A percentile compares a stretch with the other conserved stretches of the same genome.
Evolutionary conservation across 2,888 invertebrate genomes (phyloP).

Genomic region (Deroplatys truncata): DNA sequence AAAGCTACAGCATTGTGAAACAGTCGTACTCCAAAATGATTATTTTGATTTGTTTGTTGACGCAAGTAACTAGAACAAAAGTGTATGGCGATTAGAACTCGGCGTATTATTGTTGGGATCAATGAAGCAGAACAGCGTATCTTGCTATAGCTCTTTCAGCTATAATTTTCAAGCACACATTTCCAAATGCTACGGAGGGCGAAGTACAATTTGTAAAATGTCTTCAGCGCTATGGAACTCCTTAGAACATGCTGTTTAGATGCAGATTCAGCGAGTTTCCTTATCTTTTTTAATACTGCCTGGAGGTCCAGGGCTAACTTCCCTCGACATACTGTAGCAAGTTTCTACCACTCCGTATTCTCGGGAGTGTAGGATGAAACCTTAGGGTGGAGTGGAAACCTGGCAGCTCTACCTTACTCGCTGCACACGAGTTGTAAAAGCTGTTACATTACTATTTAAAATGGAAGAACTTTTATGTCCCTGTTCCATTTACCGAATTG

Average conservation of each 20-base stretch:
- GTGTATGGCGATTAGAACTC: too few species aligned
- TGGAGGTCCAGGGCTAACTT: neutral
- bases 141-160: too few species aligned
- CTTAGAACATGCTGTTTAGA: neutral
- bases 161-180: too few species aligned
- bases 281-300: neutral
- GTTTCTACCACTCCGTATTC: neutral
- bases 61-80: too few species aligned
- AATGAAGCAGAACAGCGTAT: too few species aligned
- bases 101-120: too few species aligned
- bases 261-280: neutral
- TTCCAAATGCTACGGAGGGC: too few species aligned
- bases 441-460: constrained; percentile 24
- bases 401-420: neutral
- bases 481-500: constrained; percentile 26
- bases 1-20: too few species aligned
- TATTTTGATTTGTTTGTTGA: too few species aligned
- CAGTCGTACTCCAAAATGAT: too few species aligned
- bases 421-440: neutral
- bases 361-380: neutral
- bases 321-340: neutral
- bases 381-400: neutral
- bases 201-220: neutral
- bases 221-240: neutral
- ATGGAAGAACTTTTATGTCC: constrained; percentile 16